Evolutionary conservation across 2,797 vertebrate genomes (phyloP), one percentile per base, ranked within the genome.

Genomic region (Parauchenoglanis ngamensis): DNA sequence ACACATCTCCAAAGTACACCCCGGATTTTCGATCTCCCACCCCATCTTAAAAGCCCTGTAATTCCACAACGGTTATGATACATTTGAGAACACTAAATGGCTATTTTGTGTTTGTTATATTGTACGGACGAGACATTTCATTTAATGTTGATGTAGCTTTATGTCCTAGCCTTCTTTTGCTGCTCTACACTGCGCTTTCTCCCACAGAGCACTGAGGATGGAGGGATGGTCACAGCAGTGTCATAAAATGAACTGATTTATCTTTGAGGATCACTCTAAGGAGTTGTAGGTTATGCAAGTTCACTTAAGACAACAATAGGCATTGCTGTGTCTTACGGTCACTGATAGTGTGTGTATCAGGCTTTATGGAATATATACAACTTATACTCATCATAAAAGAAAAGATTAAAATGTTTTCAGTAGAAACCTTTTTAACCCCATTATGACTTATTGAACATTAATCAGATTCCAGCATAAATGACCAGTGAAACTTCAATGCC

Each of bases 121-220:
- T 84, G 79, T 93, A 94, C 92, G 88, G 95, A 96, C 95, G 95
- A 96, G 92, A 96, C 94, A 95, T 96, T 95, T 90, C 87, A 13
- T 57, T 89, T 92, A 90, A 95, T 96, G 94, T 96, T 94, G 95
- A 96, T 90, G 89, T 94, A 94, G 93, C 93, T 95, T 91, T 79
- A 83, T 90, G 83, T 90, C 92, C 76, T 91, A 92, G 90, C 93
- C 90, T 93, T 86, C 87, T 72, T 90, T 88, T 87, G 91, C 93
- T 94, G 93, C 94, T 94, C 92, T 90, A 89, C 85, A 86, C 83
- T 94, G 91, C 90, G 93, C 90, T 94, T 95, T 94, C 94, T 95
- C 92, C 89, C 90, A 91, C 4, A 49, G 15, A 85, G 81, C 46
- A 57, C 63, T 57, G 61, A 4, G 23, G 86, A 76, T 59, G 35